Evolutionary conservation across 2,113 vertebrate genomes (phyloP), one percentile per base, ranked within the genome.

Genomic region (Tetrax tetrax): DNA sequence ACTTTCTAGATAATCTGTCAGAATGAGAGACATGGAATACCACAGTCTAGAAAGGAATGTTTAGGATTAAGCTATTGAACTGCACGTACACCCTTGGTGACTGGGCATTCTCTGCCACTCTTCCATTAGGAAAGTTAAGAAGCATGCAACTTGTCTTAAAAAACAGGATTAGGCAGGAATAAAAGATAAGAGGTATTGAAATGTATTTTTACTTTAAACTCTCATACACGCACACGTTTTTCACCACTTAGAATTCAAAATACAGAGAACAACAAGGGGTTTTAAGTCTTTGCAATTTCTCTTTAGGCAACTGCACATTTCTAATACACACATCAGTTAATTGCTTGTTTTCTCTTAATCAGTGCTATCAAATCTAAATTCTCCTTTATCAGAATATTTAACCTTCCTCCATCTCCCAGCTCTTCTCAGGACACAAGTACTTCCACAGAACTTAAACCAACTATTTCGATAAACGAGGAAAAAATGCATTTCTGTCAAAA

Each of bases 341-440:
- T 27, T 38, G 35, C 68, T 71, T 72, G 15, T 56, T 84, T 86
- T 81, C 75, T 83, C 65, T 68, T 88, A 85, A 60, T 24, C 61
- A 92, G 57, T n/a, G 45, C 37, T 79, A 45, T 53, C 79, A 50
- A 23, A 88, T 35, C 43, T 90, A 37, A 84, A 64, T 56, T 85
- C 61, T 90, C 57, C 83, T 86, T 85, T 80, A 94, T 64, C 53
- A 83, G 61, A 68, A n/a, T 47, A 86, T 92, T 89, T 86, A 88
- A 76, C 65, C 70, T 66, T 88, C 75, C 79, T 75, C 70, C 61
- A 71, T 63, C 65, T 71, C 70, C 28, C 86, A 76, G 83, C 53
- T 78, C 35, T 37, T 92, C 89, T 68, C 83, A 83, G 76, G 83
- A 85, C 74, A 70, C 35, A 68, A 85, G 38, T 38, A 80, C 48